These are phyloP conservation scores for Eubasilissa splendida DNA, from an alignment of 2,888 invertebrate genomes.

Conservation along the genomic window DNA sequence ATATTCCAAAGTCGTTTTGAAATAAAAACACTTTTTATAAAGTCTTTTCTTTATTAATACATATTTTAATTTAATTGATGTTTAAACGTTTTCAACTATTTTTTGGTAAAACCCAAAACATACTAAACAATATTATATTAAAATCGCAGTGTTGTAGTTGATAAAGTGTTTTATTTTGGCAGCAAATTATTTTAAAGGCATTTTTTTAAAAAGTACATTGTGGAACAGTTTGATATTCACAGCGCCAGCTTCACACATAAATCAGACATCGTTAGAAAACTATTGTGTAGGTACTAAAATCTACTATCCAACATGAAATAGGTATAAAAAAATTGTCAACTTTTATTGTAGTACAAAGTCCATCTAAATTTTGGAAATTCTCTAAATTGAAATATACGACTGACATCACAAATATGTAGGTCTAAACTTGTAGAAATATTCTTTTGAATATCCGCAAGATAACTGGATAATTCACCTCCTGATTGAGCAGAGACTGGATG, in stretches of 20 bases:
- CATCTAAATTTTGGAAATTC: too few relatives aligned
- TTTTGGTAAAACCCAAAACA: slow-evolving; percentile 51
- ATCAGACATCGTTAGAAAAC: slow-evolving; percentile 18
- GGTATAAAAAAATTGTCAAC: slow-evolving; percentile 12
- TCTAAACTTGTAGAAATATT: too few relatives aligned
- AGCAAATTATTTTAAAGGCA: slow-evolving; percentile 37
- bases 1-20: not conserved
- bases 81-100: too few relatives aligned
- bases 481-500: too few relatives aligned
- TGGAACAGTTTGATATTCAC: slow-evolving; percentile 30
- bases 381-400: too few relatives aligned
- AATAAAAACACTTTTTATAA: slow-evolving; percentile 31
- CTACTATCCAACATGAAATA: slow-evolving; percentile 9
- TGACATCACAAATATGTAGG: too few relatives aligned
- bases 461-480: too few relatives aligned
- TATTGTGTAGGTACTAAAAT: slow-evolving; percentile 22
- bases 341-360: not conserved
- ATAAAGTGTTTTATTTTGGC: slow-evolving; percentile 24
- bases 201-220: slow-evolving; percentile 33
- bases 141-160: slow-evolving; percentile 20
- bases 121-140: slow-evolving; percentile 27
- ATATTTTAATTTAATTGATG: not conserved
- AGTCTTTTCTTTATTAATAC: slow-evolving; percentile 48
- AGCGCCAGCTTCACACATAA: slow-evolving; percentile 25
- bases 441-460: too few relatives aligned